Base-by-base conservation (phyloP, 2,113 vertebrate species). In the Micronycteris hirsuta region DNA sequence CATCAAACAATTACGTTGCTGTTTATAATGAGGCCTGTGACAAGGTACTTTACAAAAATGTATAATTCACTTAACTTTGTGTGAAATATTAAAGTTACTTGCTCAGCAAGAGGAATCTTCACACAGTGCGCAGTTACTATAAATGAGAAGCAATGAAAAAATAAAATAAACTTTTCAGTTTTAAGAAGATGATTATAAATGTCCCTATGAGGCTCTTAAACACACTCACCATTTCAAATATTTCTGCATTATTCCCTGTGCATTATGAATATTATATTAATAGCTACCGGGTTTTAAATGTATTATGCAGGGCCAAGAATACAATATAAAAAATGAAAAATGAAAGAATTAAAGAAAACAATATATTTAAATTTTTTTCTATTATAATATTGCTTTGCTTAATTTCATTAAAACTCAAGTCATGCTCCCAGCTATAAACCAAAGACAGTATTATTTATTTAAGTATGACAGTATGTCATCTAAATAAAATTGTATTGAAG, bases 341-440 rank as follows among this genome's bases (percentile, higher is more conserved):
- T 17, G 0, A 13, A 81, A 0, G 10, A 58, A 93, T 58, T 49
- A 26, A 74, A 74, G 41, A 70, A 94, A 94, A 36, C 4, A 38
- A 22, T 73, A 17, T 28, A 65, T 41, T 14, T 70, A 83, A 82
- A 54, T 45, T 1, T 95, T 95, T 96, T 93, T 26, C 63, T 96
- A 7, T 36, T 20, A 41, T 0, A 76, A 10, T 92, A 12, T 14
- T 94, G 16, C 36, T 67, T 90, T 91, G 24, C 14, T 38, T 80
- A 91, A 85, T 89, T 93, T 14, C 8, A 93, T 96, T 76, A 88
- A 4, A 86, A 82, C 86, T 95, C 22, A 94, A 93, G 16, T 41
- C 4, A 74, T 56, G 6, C 10, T 95, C 54, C 54, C 92, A 81
- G 19, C 0, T 94, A 6, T 56, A 93, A 49, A 52, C 47, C 61